Base-by-base conservation (phyloP, 2,888 invertebrate species). In the Pemphredon lugubris region DNA sequence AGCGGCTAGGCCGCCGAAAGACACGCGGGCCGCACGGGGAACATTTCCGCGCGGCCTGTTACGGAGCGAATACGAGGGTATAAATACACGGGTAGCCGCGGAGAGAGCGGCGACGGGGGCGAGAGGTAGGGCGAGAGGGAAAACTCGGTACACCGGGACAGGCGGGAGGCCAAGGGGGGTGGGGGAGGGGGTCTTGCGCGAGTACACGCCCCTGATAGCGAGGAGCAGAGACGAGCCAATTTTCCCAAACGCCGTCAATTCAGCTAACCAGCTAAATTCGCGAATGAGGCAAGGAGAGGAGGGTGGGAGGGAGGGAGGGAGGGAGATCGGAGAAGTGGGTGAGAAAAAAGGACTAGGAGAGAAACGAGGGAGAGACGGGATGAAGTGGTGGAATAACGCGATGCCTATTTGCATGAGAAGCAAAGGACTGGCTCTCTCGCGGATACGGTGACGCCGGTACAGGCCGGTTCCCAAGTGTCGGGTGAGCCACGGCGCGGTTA, bases 401-500 rank as follows among this genome's bases (percentile, higher is more conserved):
- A 66, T 48, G 75, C 65, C 85, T 87, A 89, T 89, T 89, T 88
- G 88, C 87, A 87, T 88, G 89, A 88, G 88, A 89, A 89, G 84
- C 85, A 74, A 83, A 86, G 84, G 82, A 83, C 79, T 71, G 57
- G 75, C 73, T 75, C 71, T 63, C 57, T 73, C 73, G 66, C 73
- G 71, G 79, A 74, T 77, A 77, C 75, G 77, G 79, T 83, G 77
- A 83, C 79, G 81, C 81, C 68, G 72, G 78, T 77, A 81, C 82
- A 83, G 82, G 83, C 81, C 84, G 82, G 89, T 89, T 89, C 88
- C 89, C 89, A 89, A 89, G 89, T 89, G 87, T 88, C 86, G 88
- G 86, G 84, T 84, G 85, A 85, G 80, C 86, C 84, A 82, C 84
- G 84, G 83, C 86, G 85, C 85, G 84, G 86, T 89, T 90, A 89